Base-by-base conservation (phyloP, 1,140 invertebrate species). In the Drosophila asahinai region DNA sequence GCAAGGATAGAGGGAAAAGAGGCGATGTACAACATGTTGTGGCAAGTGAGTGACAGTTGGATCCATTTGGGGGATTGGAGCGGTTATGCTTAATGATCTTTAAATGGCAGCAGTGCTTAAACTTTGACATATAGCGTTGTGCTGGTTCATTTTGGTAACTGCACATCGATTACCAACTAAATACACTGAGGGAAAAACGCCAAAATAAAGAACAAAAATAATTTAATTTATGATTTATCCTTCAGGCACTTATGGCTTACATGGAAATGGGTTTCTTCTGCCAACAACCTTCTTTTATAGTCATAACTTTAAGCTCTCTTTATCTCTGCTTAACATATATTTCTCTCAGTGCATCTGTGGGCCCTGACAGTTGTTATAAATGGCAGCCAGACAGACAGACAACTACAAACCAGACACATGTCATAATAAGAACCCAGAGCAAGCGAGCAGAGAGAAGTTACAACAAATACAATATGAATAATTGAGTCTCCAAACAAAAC, bases 1-100 rank as follows among this genome's bases (percentile, higher is more conserved):
- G 95, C 15, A 96, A 92, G 90, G 72, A 30, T 22, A 49, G 30
- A 27, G 43, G n/a, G 30, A 15, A n/a, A 22, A 59, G 45, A 48
- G n/a, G 33, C 14, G 25, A 30, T 25, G 54, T 43, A 65, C 30
- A 57, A 48, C 40, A 71, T 68, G 67, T 54, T 71, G 75, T 65
- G 47, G 64, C 49, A 61, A 65, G 62, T 62, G 57, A 77, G 45
- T 74, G 59, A 63, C 57, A 80, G 59, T 62, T 65, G 45, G 30
- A 45, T 48, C 58, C 36, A 80, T 73, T 72, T 60, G 38, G 68
- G 52, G 71, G 55, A 54, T 72, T 58, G 54, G 22, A 33, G 43
- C 36, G 63, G 49, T 51, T 89, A 74, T 80, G 80, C 63, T 80
- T 89, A 90, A 90, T 90, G 86, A 90, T 90, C 86, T 86, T 82